Base-by-base conservation (phyloP, 2,797 vertebrate genomes). In the Amblyopsis hoosieri region DNA sequence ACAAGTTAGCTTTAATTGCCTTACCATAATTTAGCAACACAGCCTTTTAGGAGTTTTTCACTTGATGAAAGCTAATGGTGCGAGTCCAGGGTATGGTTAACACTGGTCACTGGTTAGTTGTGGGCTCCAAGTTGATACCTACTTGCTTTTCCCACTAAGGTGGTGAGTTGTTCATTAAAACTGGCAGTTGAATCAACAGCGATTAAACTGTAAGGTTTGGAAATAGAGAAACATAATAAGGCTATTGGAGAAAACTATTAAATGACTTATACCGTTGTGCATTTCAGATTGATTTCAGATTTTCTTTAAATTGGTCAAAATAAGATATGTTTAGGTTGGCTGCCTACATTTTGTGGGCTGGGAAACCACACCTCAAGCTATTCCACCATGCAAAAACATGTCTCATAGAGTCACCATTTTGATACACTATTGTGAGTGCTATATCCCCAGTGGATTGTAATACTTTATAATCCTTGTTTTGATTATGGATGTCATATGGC, bases 41-140 rank as follows among this genome's bases (percentile, higher is more conserved):
- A 61, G 58, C 52, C 37, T 64, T 42, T 66, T 54, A 69, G 57
- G 4, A 76, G 70, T 60, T 69, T 74, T 72, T 71, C 58, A 76
- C 73, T 78, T 78, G 72, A 79, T 85, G 74, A 77, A 57, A 66
- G 72, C 61, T 82, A 84, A 82, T 81, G 79, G 81, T 63, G 37
- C 31, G 15, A 75, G 62, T 55, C 67, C 52, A 47, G 8, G 37
- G 37, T 42, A 42, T 8, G 1, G 37, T 42, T 42, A 48, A 48
- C 0, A 14, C 57, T 67, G 73, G 69, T 71, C 69, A 63, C 65
- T 53, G 52, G 74, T 75, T 66, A 68, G 49, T 58, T 68, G 71
- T 71, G 62, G 62, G 48, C 48, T 61, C 62, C 53, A 48, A 23
- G 14, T 6, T 14, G 13, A 49, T 49, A 49, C 6, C 11, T 12